Base-by-base conservation (phyloP, 1,140 invertebrate species). In the Lucilia cuprina region DNA sequence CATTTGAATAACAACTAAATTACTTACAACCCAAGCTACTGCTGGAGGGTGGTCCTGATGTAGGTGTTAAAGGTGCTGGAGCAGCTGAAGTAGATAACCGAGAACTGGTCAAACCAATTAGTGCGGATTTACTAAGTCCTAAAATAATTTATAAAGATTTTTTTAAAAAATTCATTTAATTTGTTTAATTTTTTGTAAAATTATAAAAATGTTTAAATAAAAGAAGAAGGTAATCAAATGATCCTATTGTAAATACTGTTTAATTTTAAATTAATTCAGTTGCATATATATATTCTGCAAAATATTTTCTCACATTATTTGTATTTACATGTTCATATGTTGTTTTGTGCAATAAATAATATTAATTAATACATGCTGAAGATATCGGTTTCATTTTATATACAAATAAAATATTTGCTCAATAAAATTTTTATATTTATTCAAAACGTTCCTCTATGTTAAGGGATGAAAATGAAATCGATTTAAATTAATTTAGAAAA, bases 101-200 rank as follows among this genome's bases (percentile, higher is more conserved):
- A 88, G 94, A 95, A 87, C 93, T 95, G 21, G 95, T 95, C 84
- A 96, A 91, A 82, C 95, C 95, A 86, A 96, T 96, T 80, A 97
- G 91, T 14, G 96, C 95, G 74, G 95, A 93, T 90, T 96, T 96
- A 75, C 95, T 96, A 74, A 96, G 94, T 88, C 96, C 96, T 96
- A 90, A 83, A 82, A 82, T 10, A 35, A n/a, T 7, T 5, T 50
- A 34, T 82, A 25, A 9, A 13, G 47, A 75, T 30, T 12, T 21
- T 25, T 30, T 8, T 8, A 41, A 8, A 14, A 70, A 2, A 2
- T 41, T 41, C 0, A 41, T 3, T 41, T 2, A 41, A 2, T 30
- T 30, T 30, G 25, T 30, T 41, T 41, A n/a, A n/a, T 41, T 41
- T 41, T 41, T 41, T 41, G 2, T 41, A 41, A 3, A 55, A 55